Percentiles rank a stretch among this genome's conserved stretches.
Evolutionary conservation across 2,888 invertebrate species (phyloP).

Genomic region (Pammene aurita): DNA sequence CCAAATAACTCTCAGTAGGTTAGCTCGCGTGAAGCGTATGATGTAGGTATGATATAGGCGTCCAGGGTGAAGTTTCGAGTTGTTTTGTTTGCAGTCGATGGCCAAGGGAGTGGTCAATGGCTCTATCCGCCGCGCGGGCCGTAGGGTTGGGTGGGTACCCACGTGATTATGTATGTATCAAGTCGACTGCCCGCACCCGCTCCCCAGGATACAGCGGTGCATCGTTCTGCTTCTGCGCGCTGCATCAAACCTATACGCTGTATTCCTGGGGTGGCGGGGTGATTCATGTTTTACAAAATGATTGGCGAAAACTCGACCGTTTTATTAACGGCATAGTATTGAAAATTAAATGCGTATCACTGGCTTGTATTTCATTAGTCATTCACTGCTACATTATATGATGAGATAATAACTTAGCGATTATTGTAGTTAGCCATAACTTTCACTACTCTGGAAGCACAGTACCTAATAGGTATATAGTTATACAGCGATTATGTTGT

Average conservation of each 20-base stretch:
- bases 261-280: conserved; percentile 44
- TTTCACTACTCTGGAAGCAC: neutral
- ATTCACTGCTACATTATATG: conserved; percentile 2
- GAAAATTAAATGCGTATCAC: neutral
- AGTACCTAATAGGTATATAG: too few relatives aligned
- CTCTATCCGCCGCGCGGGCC: conserved; percentile 51
- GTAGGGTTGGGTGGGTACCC: conserved; percentile 14
- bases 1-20: conserved; percentile 54
- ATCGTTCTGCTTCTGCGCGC: conserved; percentile 59
- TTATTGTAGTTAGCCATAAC: neutral
- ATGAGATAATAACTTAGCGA: neutral
- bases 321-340: conserved; percentile 3
- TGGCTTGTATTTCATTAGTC: conserved; percentile 14
- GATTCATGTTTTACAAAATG: conserved; percentile 12
- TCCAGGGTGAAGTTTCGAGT: conserved; percentile 31
- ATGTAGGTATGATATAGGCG: conserved; percentile 25
- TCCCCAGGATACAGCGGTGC: conserved; percentile 49
- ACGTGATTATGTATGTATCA: conserved; percentile 51
- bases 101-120: conserved; percentile 64
- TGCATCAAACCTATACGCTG: conserved; percentile 51
- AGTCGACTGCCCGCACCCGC: conserved; percentile 45
- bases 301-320: conserved; percentile 19
- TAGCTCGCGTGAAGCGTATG: conserved; percentile 17
- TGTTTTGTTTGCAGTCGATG: conserved; percentile 48
- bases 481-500: too few relatives aligned